Base-by-base conservation (phyloP, 2,888 invertebrate genomes). In the Lamellibrachia columna region DNA sequence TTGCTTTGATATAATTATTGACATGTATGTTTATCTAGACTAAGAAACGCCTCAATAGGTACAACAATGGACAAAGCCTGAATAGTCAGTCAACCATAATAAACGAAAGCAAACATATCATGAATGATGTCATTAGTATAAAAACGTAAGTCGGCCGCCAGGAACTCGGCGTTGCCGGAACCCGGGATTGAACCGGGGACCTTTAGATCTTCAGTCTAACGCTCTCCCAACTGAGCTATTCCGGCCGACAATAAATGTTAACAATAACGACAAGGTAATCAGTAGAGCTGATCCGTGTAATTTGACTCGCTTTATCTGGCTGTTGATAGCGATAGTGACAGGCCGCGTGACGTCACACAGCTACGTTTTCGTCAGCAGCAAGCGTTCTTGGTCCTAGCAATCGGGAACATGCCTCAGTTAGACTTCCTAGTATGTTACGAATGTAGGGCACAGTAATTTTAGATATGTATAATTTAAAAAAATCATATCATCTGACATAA, bases 151-250 rank as follows among this genome's bases (percentile, higher is more conserved):
- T 75, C 75, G 75, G 75, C 75, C 75, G 75, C 75, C 75, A 75
- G 75, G 75, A 75, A 75, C 28, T 28, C 28, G 28, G 28, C 28
- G 28, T 28, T 28, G 28, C 28, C 28, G 28, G 28, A 28, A 28
- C 75, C 75, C 75, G 75, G 75, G 75, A 75, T 75, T 75, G 75
- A 75, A 75, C 75, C 75, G 75, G 75, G 75, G 75, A 75, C 75
- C 75, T 75, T 75, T 75, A 75, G 75, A 75, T 75, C 75, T 75
- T 75, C 75, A 75, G 75, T 75, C 75, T 75, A 75, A 75, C 75
- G 75, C 75, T 75, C 75, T 75, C 75, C 75, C 75, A 75, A 75
- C 75, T 75, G 75, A 75, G 75, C 75, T 75, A 75, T 75, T 75
- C 75, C 75, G 75, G 75, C 75, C 75, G 75, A 75, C 75, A 3